Evolutionary conservation across 30 jellyfish, hydroid and myxozoan genomes (phyloP).

Genomic region (Cassiopea xamachana): DNA sequence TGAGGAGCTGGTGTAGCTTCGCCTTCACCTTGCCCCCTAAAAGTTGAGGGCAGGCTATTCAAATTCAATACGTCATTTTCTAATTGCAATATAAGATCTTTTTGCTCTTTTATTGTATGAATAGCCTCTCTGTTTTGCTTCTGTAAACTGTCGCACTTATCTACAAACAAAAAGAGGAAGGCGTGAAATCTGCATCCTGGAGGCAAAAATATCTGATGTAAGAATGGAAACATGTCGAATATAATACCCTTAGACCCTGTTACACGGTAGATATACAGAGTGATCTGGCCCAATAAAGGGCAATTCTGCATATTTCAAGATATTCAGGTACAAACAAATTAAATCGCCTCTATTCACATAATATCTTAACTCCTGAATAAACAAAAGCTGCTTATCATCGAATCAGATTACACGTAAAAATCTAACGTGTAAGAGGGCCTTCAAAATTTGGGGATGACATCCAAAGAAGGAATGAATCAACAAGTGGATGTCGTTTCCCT

Average conservation of each 20-base stretch:
- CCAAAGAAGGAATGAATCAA: not conserved
- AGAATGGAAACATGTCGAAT: not conserved
- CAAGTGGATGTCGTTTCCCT: not conserved
- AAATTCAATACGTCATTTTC: conserved; percentile 90
- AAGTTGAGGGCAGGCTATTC: conserved; percentile 77
- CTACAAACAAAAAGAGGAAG: conserved; percentile 28
- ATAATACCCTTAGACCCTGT: too few species aligned
- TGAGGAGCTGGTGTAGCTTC: conserved; percentile 85
- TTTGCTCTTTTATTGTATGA: conserved; percentile 84
- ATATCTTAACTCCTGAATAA: too few species aligned
- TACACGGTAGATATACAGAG: too few species aligned
- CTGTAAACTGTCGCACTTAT: conserved; percentile 71
- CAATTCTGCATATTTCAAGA: too few species aligned
- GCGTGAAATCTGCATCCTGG: not conserved
- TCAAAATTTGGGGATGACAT: too few species aligned
- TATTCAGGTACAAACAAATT: too few species aligned
- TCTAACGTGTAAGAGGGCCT: too few species aligned
- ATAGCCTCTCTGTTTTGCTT: conserved; percentile 58
- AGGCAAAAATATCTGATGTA: not conserved
- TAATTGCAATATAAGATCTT: conserved; percentile 79
- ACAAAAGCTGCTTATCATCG: too few species aligned
- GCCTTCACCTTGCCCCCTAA: conserved; percentile 98
- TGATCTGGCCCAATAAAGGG: too few species aligned
- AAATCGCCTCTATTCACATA: too few species aligned
- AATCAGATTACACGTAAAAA: too few species aligned